Conservation (phyloP, 2,888 invertebrate genomes). For the Microplitis manilae region DNA sequence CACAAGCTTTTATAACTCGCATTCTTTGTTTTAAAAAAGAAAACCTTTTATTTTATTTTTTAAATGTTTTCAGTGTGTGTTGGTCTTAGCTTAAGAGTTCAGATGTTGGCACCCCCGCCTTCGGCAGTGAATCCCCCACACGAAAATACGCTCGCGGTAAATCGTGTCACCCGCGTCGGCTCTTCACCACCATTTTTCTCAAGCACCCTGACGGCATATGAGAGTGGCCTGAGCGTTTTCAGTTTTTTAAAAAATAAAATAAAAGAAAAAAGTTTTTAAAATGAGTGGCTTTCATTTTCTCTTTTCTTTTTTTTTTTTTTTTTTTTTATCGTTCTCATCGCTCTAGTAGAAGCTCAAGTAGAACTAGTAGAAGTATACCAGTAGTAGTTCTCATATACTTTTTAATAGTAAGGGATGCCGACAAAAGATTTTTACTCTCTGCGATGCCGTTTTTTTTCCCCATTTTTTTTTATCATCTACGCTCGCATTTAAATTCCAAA, state of each 20-base stretch:
- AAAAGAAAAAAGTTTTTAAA: constrained; percentile 18
- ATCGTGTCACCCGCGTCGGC: constrained; percentile 48
- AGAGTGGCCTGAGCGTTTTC: constrained; percentile 41
- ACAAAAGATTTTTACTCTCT: constrained; percentile 16
- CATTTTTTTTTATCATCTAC: neutral
- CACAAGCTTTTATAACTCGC: neutral
- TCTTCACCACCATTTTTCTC: constrained; percentile 59
- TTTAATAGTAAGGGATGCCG: constrained; percentile 5
- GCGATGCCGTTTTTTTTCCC: constrained; percentile 2
- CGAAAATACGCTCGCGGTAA: constrained; percentile 43
- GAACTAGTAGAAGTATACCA: neutral
- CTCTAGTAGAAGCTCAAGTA: neutral
- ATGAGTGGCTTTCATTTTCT: constrained; percentile 32
- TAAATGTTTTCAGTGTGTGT: constrained; percentile 23
- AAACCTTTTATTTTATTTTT: constrained; percentile 20
- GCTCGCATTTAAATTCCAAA: neutral
- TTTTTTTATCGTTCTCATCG: neutral
- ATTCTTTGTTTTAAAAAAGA: neutral
- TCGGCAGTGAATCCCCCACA: neutral
- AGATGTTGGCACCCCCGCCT: neutral
- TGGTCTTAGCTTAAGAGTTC: constrained; percentile 1
- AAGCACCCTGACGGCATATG: constrained; percentile 55
- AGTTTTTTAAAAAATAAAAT: neutral
- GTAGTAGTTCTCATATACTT: no score
- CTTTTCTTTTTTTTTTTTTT: neutral